phyloP scores from a whole-genome alignment of 2,888 invertebrate species.

The Drosophila anceps region DNA sequence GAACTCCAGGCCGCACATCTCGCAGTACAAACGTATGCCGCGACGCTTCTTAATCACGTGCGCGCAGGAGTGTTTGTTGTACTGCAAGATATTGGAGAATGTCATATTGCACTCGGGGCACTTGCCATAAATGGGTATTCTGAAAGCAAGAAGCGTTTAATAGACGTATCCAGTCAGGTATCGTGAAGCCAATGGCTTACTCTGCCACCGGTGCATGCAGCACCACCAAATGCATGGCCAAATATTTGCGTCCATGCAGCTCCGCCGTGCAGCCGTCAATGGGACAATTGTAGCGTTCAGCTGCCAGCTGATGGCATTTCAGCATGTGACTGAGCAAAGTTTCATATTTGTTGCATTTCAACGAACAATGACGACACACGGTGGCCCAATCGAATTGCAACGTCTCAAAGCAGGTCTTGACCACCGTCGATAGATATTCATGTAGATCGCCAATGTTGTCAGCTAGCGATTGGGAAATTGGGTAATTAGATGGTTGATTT shows the following conservation, averaged over 20 bases:
- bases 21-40: constrained; percentile 72
- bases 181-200: constrained; percentile 38
- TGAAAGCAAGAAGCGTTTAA: not conserved
- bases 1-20: constrained; percentile 76
- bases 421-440: constrained; percentile 67
- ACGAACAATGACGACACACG: constrained; percentile 66
- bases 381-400: constrained; percentile 69
- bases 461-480: constrained; percentile 20
- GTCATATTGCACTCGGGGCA: constrained; percentile 81
- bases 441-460: constrained; percentile 62
- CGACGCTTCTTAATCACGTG: constrained; percentile 68
- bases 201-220: constrained; percentile 77
- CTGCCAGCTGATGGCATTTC: constrained; percentile 43
- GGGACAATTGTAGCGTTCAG: constrained; percentile 67
- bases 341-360: constrained; percentile 60
- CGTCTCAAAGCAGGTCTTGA: constrained; percentile 72
- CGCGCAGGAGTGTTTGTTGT: constrained; percentile 84
- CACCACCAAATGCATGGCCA: constrained; percentile 82
- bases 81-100: constrained; percentile 79
- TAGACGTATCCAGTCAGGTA: not conserved
- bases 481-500: not conserved
- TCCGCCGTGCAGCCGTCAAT: constrained; percentile 58
- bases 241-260: constrained; percentile 47
- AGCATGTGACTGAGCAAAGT: constrained; percentile 60
- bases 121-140: constrained; percentile 67